Base-by-base conservation (phyloP, 2,888 invertebrate genomes). In the Linnaemya tessellans region DNA sequence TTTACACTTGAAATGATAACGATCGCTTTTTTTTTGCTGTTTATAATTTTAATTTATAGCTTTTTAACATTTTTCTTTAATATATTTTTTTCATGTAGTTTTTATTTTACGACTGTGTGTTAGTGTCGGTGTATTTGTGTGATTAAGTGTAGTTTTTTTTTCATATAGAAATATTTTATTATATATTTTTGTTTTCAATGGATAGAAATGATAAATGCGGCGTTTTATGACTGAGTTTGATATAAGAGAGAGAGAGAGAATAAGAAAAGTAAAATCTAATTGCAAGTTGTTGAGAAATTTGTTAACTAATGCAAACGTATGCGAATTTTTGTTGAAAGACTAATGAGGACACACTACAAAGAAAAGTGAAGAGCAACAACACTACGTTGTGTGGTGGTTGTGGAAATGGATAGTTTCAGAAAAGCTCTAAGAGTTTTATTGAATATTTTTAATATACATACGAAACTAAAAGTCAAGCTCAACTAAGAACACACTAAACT, bases 401-500 rank as follows among this genome's bases (percentile, higher is more conserved):
- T 65, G 38, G 56, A 60, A 84, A 56, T 65, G 71, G 65, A 84
- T 83, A 84, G 80, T 79, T 84, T 75, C 58, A 81, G 84, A 81
- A 80, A 84, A 84, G 84, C 84, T 84, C 80, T 81, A 84, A 62
- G 38, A 79, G 58, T 67, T 65, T 60, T 30, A 30, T 30, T 15
- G 20, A 74, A 35, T 60, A 64, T n/a, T 62, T 25, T 74, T 65
- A 70, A 51, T 15, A 30, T 62, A 67, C 67, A 71, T 71, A 73
- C 49, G 70, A 77, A 77, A 82, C 49, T 71, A 79, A 70, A 73
- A 75, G 58, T 22, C 70, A 82, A 85, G 85, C 85, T 85, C 38
- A 82, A 84, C 77, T 84, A 84, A 60, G 75, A 82, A 82, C 75
- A 85, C 82, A 85, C 85, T 82, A 85, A 85, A 82, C 85, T 85